phyloP scores from a whole-genome alignment of 2,888 invertebrate genomes.

The Trissolcus japonicus region DNA sequence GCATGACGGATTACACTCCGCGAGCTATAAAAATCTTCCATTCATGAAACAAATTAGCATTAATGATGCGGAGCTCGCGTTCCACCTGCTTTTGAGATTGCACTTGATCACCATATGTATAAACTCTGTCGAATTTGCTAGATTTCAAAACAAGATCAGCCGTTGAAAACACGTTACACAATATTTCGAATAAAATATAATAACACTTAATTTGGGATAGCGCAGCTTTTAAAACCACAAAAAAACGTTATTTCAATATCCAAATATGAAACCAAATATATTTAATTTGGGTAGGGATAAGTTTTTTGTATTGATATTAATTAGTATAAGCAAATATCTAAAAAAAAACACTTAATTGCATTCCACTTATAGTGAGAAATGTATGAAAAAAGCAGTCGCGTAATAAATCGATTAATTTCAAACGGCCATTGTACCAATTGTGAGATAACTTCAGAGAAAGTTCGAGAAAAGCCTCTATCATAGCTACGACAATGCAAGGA shows the following conservation, averaged over 20 bases:
- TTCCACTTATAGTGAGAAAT: not conserved
- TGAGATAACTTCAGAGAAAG: constrained; percentile 43
- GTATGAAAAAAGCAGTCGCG: constrained; percentile 15
- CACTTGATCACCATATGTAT: too few species aligned
- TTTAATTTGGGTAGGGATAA: too few species aligned
- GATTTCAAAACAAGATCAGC: too few species aligned
- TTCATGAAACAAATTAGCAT: constrained; percentile 68
- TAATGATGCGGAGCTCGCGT: constrained; percentile 47
- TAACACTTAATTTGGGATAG: too few species aligned
- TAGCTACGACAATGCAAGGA: constrained; percentile 22
- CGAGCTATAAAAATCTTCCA: constrained; percentile 63
- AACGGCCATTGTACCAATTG: constrained; percentile 32
- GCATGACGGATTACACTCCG: constrained; percentile 69
- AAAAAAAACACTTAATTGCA: constrained; percentile 23
- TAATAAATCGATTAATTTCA: constrained; percentile 40
- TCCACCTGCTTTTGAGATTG: constrained; percentile 34
- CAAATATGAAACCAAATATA: too few species aligned
- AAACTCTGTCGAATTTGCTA: too few species aligned
- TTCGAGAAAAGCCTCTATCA: constrained; percentile 38
- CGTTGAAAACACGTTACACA: too few species aligned
- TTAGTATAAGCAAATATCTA: too few species aligned
- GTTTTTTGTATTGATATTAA: too few species aligned
- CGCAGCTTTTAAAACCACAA: too few species aligned
- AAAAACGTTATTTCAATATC: too few species aligned
- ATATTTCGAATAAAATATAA: too few species aligned